Base-by-base conservation (phyloP, 1,140 invertebrate genomes). In the Bombus terrestris region DNA sequence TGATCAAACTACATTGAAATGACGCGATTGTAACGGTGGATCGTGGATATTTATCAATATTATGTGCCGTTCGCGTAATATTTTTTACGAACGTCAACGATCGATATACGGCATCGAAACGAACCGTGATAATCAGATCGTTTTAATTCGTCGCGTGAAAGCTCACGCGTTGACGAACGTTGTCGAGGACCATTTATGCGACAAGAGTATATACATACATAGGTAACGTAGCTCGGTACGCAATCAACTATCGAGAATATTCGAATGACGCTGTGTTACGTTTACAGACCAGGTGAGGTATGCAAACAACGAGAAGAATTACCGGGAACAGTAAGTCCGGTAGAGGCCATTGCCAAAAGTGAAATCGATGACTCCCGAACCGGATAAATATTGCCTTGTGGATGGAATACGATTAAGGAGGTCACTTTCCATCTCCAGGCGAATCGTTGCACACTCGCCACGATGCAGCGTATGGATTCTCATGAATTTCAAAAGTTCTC, bases 321-420 rank as follows among this genome's bases (percentile, higher is more conserved):
- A 86, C 79, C 86, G 89, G 74, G 89, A 91, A 89, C 86, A 74
- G 87, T 86, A 80, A 77, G 84, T 85, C 76, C 73, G 64, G 80
- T 92, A 92, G 93, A 95, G 94, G 94, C 94, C 95, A 95, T 95
- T 95, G 94, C 93, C 95, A 95, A 95, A 95, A 95, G 95, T 95
- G 95, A 95, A 95, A 95, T 90, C 92, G 87, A 82, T 91, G 86
- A 91, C 83, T 85, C n/a, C 57, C 79, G 71, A 66, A 80, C 53
- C 78, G 88, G 53, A 85, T 83, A 92, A 92, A 86, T 91, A 86
- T 90, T 92, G 91, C 41, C 86, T 18, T 28, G 37, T 43, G 75
- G 73, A 39, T 59, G 39, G 78, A 82, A 37, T 53, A 69, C 68
- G 79, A 86, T 89, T 89, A 92, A 92, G 88, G 86, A 92, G 92